Percentiles rank a stretch among this genome's conserved stretches.
Evolutionary conservation across 1,140 invertebrate genomes (phyloP).

Genomic region (Trichonephila inaurata): DNA sequence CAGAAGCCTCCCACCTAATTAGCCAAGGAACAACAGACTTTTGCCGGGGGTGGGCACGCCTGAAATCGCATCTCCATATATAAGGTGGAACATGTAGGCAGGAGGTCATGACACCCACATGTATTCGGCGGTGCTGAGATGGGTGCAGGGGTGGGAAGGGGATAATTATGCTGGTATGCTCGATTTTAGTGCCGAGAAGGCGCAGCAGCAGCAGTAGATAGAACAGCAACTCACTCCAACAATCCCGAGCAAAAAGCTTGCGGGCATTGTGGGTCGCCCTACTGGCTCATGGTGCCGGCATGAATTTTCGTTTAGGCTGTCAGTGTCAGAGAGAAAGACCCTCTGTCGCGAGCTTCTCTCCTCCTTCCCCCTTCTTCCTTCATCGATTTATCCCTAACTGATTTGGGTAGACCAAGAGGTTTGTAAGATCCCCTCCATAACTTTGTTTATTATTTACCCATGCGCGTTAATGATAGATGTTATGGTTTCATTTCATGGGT

Average conservation of each 20-base stretch:
- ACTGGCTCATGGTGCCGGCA: conserved; percentile 38
- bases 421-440: conserved; percentile 34
- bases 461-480: conserved; percentile 75
- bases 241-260: background rate
- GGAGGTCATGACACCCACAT: conserved; percentile 62
- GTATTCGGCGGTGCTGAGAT: too few relatives aligned
- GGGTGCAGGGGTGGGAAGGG: conserved; percentile 24
- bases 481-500: conserved; percentile 72
- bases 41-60: conserved; percentile 41
- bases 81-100: background rate
- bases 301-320: conserved; percentile 74
- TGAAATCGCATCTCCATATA: conserved; percentile 72
- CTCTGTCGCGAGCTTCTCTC: conserved; percentile 8
- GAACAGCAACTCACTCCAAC: conserved; percentile 47
- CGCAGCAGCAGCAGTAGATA: conserved; percentile 66
- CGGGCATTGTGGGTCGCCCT: conserved; percentile 61
- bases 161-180: conserved; percentile 59
- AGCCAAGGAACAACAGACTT: conserved; percentile 73
- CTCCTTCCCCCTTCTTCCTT: background rate
- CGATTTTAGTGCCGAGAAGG: conserved; percentile 41
- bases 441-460: conserved; percentile 76
- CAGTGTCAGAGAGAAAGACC: conserved; percentile 57
- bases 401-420: conserved; percentile 64
- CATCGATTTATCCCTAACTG: conserved; percentile 34
- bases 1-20: conserved; percentile 73